Evolutionary conservation across 2,797 vertebrate species (phyloP).

Genomic region (Artibeus lituratus): DNA sequence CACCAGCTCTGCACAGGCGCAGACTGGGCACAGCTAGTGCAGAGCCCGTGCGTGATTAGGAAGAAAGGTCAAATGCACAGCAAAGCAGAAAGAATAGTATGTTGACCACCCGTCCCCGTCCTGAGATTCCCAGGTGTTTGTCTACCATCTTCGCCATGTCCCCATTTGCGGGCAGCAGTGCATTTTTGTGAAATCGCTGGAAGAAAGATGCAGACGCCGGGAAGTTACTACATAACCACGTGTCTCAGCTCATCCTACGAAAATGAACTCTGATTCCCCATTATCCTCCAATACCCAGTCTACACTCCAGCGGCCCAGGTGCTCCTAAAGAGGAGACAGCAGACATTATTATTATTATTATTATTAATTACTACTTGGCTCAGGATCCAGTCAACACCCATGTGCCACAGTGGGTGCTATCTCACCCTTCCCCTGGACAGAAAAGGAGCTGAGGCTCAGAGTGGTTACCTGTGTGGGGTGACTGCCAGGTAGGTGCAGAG

Average conservation of each 20-base stretch:
- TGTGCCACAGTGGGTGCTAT: fast-evolving
- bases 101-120: fast-evolving
- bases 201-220: not conserved
- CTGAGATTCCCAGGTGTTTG: not conserved
- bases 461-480: not conserved
- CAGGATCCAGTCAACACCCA: not conserved
- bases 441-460: not conserved
- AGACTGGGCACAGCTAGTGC: too few species aligned
- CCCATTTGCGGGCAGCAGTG: fast-evolving
- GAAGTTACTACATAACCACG: fast-evolving
- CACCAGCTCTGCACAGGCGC: too few species aligned
- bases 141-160: not conserved
- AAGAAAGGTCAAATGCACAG: not conserved
- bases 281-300: not conserved
- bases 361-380: not conserved
- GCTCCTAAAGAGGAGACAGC: not conserved
- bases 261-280: not conserved
- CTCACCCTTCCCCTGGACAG: not conserved
- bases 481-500: fast-evolving
- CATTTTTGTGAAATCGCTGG: not conserved
- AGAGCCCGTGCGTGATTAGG: fast-evolving
- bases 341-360: not conserved
- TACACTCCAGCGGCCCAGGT: not conserved
- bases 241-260: not conserved
- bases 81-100: not conserved